Evolutionary conservation across 2,888 invertebrate species (phyloP).

Genomic region (Tillus elongatus): DNA sequence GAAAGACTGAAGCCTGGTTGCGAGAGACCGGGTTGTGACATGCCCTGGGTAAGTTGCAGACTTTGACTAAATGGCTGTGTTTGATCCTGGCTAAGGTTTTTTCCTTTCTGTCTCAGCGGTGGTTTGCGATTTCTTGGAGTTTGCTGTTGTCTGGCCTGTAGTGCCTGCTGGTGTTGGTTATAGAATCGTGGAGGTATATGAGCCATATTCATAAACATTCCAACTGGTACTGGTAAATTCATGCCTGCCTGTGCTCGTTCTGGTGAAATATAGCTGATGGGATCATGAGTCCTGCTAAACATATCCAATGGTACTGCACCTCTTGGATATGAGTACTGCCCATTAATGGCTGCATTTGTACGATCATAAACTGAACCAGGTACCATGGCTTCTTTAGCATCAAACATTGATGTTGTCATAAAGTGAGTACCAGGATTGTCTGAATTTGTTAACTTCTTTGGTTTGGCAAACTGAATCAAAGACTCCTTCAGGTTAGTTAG

Average conservation of each 20-base stretch:
- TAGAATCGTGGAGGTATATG: constrained; percentile 67
- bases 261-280: constrained; percentile 85
- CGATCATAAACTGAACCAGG: constrained; percentile 91
- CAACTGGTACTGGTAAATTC: constrained; percentile 84
- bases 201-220: constrained; percentile 89
- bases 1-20: constrained; percentile 59
- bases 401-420: constrained; percentile 95
- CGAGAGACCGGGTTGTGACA: constrained; percentile 68
- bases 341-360: constrained; percentile 40
- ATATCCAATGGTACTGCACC: constrained; percentile 48
- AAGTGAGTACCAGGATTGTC: constrained; percentile 95
- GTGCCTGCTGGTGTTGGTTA: constrained; percentile 63
- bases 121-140: constrained; percentile 12
- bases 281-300: constrained; percentile 71
- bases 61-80: constrained; percentile 53
- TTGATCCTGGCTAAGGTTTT: constrained; percentile 36
- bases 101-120: constrained; percentile 14
- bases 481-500: constrained; percentile 94
- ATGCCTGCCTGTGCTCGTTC: constrained; percentile 69
- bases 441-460: constrained; percentile 88
- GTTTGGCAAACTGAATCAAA: constrained; percentile 93
- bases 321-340: constrained; percentile 32
- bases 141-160: constrained; percentile 38
- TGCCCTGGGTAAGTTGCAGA: constrained; percentile 64
- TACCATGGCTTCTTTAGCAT: constrained; percentile 89